phyloP scores from a whole-genome alignment of 2,797 vertebrate species.

The Macrochelys suwanniensis region DNA sequence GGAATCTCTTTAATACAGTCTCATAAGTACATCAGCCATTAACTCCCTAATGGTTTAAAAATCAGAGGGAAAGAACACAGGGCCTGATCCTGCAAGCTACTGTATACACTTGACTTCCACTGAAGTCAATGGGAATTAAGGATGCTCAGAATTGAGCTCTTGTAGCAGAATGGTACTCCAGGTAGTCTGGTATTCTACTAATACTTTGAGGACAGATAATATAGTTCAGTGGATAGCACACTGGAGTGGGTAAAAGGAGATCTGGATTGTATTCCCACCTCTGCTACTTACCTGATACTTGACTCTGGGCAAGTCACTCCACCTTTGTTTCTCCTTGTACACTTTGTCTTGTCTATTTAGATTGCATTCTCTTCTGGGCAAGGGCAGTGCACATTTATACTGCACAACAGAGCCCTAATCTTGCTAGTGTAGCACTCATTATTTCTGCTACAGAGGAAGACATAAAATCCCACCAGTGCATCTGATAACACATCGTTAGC shows the following conservation, averaged over 20 bases:
- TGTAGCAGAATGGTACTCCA: not conserved
- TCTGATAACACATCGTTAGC: not conserved
- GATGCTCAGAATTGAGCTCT: not conserved
- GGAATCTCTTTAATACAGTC: slow-evolving; percentile 24
- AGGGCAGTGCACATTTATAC: not conserved
- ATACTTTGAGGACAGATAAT: not conserved
- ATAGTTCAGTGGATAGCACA: not conserved
- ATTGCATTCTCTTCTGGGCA: accelerated
- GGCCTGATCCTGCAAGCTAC: not conserved
- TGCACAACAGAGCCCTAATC: accelerated
- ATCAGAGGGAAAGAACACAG: not conserved
- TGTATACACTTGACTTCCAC: not conserved
- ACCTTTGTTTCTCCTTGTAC: not conserved
- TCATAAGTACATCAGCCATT: slow-evolving; percentile 44
- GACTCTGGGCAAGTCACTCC: accelerated
- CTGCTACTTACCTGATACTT: accelerated
- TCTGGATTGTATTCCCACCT: not conserved
- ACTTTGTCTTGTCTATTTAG: not conserved
- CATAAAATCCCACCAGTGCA: accelerated
- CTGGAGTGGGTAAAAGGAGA: accelerated
- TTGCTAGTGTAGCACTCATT: not conserved
- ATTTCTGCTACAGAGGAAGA: not conserved
- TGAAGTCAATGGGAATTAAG: not conserved
- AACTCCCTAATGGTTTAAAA: slow-evolving; percentile 22
- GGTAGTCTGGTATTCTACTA: not conserved